Evolutionary conservation across 2,888 invertebrate genomes (phyloP), one percentile per base, ranked within the genome.

Genomic region (Xanthia icteritia): DNA sequence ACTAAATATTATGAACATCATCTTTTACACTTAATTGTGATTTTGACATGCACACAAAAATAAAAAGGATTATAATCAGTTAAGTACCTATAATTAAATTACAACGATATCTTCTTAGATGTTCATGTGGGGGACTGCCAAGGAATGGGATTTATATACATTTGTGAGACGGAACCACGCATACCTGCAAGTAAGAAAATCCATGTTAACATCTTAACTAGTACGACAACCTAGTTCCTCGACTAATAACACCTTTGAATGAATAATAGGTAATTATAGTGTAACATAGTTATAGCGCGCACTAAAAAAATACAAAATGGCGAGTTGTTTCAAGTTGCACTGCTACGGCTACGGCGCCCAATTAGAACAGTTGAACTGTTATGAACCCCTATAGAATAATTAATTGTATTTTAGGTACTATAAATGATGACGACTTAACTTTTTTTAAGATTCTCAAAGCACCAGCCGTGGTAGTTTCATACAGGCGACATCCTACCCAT

Each of bases 91-190:
- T 51, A 83, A 84, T 77, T 87, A 85, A n/a, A 87, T 79, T 69
- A 81, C 66, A 76, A 85, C 61, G 60, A 76, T 72, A 73, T 66
- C 79, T 77, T 66, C 63, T 69, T 48, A 72, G 56, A 73, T 65
- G 72, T 77, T 90, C 94, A 95, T n/a, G 94, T 92, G 5, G 94
- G 90, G 56, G 94, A 94, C 87, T 97, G 97, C 98, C 98, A 98
- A 0, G 98, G 98, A 51, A 97, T 95, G 3, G 98, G 98, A 91
- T 98, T 98, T 77, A 98, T 95, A 87, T 97, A 98, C 91, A 97
- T 97, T 80, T 97, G 95, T 23, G 97, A 97, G 54, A 97, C 96
- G 0, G 97, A 97, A 51, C 97, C 97, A 72, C 97, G 97, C 96
- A 97, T 97, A 92, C 97, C 97, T 97, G 91, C 8, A 83, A 83